Conservation (phyloP, 1,140 invertebrate genomes). For the Drosophila murphyi region DNA sequence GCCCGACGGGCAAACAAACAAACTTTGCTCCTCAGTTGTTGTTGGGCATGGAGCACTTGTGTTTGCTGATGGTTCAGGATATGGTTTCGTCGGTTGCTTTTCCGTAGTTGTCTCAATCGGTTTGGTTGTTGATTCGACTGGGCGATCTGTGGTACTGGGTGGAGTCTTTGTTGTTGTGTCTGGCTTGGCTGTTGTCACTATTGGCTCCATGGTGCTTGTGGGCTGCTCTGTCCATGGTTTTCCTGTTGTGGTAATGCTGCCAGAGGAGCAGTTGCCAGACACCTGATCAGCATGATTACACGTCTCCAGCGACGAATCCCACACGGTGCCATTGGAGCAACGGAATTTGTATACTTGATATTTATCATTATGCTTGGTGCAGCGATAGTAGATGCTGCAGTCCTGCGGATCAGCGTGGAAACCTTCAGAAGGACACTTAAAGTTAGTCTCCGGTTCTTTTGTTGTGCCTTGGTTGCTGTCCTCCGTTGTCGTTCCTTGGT, state of each 20-base stretch:
- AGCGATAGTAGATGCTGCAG: constrained; percentile 89
- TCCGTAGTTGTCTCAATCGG: constrained; percentile 34
- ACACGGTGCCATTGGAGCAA: constrained; percentile 88
- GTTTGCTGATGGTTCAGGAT: constrained; percentile 46
- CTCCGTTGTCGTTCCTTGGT: constrained; percentile 42
- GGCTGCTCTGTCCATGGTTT: constrained; percentile 20
- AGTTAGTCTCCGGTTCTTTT: constrained; percentile 51
- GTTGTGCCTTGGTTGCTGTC: constrained; percentile 43
- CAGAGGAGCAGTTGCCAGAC: constrained; percentile 70
- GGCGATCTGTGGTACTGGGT: constrained; percentile 1
- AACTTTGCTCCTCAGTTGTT: constrained; percentile 88
- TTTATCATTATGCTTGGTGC: constrained; percentile 86
- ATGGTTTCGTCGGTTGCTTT: constrained; percentile 70
- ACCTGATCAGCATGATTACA: constrained; percentile 86
- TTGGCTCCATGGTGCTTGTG: constrained; percentile 16
- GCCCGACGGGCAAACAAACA: constrained; percentile 91
- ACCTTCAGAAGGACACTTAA: constrained; percentile 66
- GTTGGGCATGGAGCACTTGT: constrained; percentile 84
- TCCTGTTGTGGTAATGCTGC: constrained; percentile 44
- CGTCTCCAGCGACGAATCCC: constrained; percentile 86
- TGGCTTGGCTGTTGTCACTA: constrained; percentile 40
- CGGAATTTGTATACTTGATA: constrained; percentile 87
- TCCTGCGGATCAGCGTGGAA: constrained; percentile 84
- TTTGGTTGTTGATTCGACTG: constrained; percentile 45
- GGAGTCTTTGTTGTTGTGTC: constrained; percentile 11